A percentile compares a stretch with the other conserved stretches of the same genome.
Evolutionary conservation across 2,113 vertebrate species (phyloP).

Genomic region (Ageneiosus marmoratus): DNA sequence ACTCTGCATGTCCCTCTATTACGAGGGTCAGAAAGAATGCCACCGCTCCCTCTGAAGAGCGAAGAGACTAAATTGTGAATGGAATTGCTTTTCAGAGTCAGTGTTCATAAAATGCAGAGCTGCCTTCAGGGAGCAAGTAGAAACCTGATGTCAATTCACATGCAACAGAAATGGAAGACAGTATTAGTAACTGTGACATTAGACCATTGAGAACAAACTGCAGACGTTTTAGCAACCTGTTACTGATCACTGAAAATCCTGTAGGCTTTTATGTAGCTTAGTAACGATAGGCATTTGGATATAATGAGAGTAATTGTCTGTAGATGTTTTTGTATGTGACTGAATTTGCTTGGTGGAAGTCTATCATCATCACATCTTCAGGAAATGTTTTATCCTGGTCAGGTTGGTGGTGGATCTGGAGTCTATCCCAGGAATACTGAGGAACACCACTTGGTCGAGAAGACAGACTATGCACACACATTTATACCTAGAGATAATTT

Average conservation of each 20-base stretch:
- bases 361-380: too few relatives aligned
- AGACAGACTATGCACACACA: neutral
- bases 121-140: conserved; percentile 16
- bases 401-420: too few relatives aligned
- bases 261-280: neutral
- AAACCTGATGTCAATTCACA: conserved; percentile 10
- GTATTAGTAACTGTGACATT: neutral
- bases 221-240: neutral
- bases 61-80: conserved; percentile 29
- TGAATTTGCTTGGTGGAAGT: neutral
- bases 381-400: neutral
- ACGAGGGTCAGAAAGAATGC: conserved; percentile 6
- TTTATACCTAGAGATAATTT: neutral
- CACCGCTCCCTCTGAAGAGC: conserved; percentile 7
- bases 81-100: conserved; percentile 24
- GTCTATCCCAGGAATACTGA: neutral
- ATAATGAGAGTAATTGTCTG: neutral
- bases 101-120: conserved; percentile 25
- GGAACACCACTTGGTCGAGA: neutral
- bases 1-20: conserved; percentile 9
- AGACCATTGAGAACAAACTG: neutral
- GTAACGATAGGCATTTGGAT: neutral
- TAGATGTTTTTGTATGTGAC: neutral
- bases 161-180: neutral
- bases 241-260: neutral